phyloP scores from a whole-genome alignment of 2,888 invertebrate species.

The Hirtodrosophila duncani region DNA sequence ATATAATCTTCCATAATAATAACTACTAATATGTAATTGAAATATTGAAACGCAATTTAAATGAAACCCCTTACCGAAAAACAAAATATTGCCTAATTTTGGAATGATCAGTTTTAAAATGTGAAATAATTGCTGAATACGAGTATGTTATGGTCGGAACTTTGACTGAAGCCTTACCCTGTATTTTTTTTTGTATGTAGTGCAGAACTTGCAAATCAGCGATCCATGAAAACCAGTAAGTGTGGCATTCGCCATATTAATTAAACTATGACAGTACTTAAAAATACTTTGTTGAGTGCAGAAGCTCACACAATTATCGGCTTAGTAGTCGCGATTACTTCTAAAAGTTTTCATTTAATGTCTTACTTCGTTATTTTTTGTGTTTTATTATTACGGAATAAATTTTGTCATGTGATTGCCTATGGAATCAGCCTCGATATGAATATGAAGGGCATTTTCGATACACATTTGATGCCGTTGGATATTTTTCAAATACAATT shows the following conservation, averaged over 20 bases:
- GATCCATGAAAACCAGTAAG: constrained; percentile 9
- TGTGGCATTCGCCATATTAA: not conserved
- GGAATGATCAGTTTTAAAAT: too few species aligned
- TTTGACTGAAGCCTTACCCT: too few species aligned
- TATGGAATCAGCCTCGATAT: constrained; percentile 10
- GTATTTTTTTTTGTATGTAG: constrained; percentile 20
- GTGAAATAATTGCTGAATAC: too few species aligned
- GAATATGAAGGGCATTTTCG: constrained; percentile 36
- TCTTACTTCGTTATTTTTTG: not conserved
- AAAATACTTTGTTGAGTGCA: not conserved
- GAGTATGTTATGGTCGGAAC: too few species aligned
- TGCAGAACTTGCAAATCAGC: constrained; percentile 21
- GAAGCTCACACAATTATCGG: not conserved
- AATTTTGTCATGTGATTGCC: not conserved
- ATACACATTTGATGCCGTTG: constrained; percentile 32
- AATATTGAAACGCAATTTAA: too few species aligned
- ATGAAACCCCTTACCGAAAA: too few species aligned
- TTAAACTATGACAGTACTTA: constrained; percentile 4
- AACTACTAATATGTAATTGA: too few species aligned
- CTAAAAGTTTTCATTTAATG: not conserved
- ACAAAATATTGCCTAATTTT: too few species aligned
- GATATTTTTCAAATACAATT: constrained; percentile 20
- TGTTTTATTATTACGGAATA: not conserved
- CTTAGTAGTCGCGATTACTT: too few species aligned
- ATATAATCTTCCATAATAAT: too few species aligned